Conservation (phyloP, 2,113 vertebrate species). For the Petrocephalus microphthalmus region DNA sequence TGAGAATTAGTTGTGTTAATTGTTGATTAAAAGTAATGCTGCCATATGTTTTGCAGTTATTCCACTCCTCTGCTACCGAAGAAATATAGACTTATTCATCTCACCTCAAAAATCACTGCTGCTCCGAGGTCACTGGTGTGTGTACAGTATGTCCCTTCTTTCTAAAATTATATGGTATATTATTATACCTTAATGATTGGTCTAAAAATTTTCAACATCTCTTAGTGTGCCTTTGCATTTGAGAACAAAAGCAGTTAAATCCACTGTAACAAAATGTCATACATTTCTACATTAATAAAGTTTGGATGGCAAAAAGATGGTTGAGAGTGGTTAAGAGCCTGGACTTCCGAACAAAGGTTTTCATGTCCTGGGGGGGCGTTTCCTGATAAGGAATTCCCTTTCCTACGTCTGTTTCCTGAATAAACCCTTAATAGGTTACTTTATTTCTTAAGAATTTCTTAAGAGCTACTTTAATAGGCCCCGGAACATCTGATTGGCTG, state of each 20-base stretch:
- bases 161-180: not conserved
- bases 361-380: not conserved
- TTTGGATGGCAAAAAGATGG: not conserved
- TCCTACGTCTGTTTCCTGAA: no score
- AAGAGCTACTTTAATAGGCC: no score
- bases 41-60: not conserved
- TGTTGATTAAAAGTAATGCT: not conserved
- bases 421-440: no score
- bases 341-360: not conserved
- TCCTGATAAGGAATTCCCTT: no score
- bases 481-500: no score
- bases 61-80: not conserved
- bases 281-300: not conserved
- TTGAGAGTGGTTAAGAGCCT: not conserved
- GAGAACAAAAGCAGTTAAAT: not conserved
- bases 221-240: not conserved
- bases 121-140: not conserved
- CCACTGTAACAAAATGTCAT: not conserved
- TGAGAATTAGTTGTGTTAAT: not conserved
- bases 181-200: slow-evolving; percentile 33
- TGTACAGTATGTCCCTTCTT: slow-evolving; percentile 18
- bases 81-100: not conserved
- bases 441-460: no score
- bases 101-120: not conserved
- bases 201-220: not conserved